These are phyloP conservation scores for Hemichromis elongatus DNA, from an alignment of 2,113 vertebrate genomes.

Conservation along the genomic window DNA sequence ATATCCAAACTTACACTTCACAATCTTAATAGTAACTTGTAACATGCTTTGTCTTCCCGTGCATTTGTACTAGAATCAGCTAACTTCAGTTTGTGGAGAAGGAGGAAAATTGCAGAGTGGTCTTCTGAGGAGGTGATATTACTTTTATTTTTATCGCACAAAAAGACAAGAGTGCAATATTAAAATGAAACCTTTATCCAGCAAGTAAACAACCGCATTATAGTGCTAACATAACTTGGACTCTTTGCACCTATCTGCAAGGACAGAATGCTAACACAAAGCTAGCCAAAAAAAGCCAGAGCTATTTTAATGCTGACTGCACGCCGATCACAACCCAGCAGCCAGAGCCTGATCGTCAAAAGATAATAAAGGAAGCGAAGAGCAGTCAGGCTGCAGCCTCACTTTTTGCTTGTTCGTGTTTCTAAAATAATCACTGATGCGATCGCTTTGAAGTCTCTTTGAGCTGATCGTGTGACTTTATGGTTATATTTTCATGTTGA, in stretches of 20 bases:
- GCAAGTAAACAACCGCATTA: background rate
- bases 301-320: background rate
- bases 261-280: background rate
- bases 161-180: background rate
- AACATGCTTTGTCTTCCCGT: background rate
- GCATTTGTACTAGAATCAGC: background rate
- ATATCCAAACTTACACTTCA: background rate
- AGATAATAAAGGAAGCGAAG: background rate
- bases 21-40: background rate
- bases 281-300: background rate
- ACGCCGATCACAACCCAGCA: background rate
- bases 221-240: background rate
- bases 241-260: background rate
- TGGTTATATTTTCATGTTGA: background rate
- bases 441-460: background rate
- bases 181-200: background rate
- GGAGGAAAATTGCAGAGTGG: background rate
- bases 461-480: background rate
- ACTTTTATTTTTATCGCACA: background rate
- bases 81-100: background rate
- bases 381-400: background rate
- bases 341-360: background rate
- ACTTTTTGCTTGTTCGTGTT: background rate
- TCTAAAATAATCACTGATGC: background rate
- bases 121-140: background rate